A percentile compares a stretch with the other conserved stretches of the same genome.
Evolutionary conservation across 2,113 vertebrate genomes (phyloP).

Genomic region (Ameiurus melas): DNA sequence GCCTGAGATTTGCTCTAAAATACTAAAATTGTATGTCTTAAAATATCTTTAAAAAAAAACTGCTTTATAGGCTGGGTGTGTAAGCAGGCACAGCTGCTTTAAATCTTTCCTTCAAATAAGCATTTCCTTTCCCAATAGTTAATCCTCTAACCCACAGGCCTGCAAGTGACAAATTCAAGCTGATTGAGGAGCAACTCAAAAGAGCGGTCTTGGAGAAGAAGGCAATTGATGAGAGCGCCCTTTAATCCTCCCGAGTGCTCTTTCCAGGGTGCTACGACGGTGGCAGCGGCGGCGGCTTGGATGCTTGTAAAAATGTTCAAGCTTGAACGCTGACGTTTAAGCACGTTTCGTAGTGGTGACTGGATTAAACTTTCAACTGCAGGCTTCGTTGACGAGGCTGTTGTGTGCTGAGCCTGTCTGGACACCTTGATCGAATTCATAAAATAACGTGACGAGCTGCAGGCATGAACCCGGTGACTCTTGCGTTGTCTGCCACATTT

Average conservation of each 20-base stretch:
- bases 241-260: constrained; percentile 43
- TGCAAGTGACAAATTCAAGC: constrained; percentile 41
- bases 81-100: background rate
- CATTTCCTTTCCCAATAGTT: constrained; percentile 31
- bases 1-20: background rate
- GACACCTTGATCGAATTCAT: constrained; percentile 27
- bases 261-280: constrained; percentile 16
- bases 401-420: constrained; percentile 16
- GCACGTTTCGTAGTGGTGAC: background rate
- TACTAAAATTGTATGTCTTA: background rate
- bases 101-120: constrained; percentile 19
- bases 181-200: constrained; percentile 30
- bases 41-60: background rate
- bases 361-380: constrained; percentile 9
- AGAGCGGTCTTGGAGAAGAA: constrained; percentile 10
- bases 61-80: constrained; percentile 14
- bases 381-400: constrained; percentile 16
- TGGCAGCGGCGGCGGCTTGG: background rate
- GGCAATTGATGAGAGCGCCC: background rate
- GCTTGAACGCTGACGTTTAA: background rate
- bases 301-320: constrained; percentile 13
- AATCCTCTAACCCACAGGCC: constrained; percentile 33
- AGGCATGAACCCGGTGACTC: constrained; percentile 45
- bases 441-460: constrained; percentile 40
- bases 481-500: constrained; percentile 22